Percentiles rank a stretch among this genome's conserved stretches.
Evolutionary conservation across 2,888 invertebrate species (phyloP).

Genomic region (Margaritifera margaritifera): DNA sequence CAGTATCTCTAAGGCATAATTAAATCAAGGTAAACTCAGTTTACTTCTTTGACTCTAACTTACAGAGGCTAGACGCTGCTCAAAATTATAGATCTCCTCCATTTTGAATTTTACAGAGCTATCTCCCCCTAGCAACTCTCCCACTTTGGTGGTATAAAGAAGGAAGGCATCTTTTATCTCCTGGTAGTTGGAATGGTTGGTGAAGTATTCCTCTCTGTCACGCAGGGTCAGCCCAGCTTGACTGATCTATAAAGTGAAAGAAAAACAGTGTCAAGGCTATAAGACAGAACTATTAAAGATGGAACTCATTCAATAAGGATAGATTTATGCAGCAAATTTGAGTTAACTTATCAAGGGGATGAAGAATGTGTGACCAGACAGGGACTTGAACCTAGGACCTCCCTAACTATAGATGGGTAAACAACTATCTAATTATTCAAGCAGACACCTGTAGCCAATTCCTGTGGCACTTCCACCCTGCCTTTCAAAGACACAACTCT

Average conservation of each 20-base stretch:
- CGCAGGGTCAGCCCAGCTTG: slow-evolving; percentile 58
- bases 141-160: slow-evolving; percentile 39
- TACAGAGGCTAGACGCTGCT: slow-evolving; percentile 58
- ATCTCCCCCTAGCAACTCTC: slow-evolving; percentile 50
- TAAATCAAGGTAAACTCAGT: not conserved
- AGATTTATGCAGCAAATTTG: no score
- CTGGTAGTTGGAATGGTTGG: slow-evolving; percentile 37
- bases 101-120: slow-evolving; percentile 24
- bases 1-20: not conserved
- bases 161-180: slow-evolving; percentile 46
- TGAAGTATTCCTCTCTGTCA: slow-evolving; percentile 52
- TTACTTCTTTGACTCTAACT: not conserved
- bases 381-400: no score
- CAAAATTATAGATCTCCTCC: slow-evolving; percentile 58
- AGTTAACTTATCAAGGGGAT: no score
- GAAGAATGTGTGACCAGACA: no score
- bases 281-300: no score
- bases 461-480: no score
- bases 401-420: no score
- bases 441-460: no score
- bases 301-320: no score
- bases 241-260: slow-evolving; percentile 48
- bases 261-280: not conserved
- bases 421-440: no score
- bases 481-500: no score